phyloP scores from a whole-genome alignment of 23 tunicate genomes.

The Ciona savignyi region DNA sequence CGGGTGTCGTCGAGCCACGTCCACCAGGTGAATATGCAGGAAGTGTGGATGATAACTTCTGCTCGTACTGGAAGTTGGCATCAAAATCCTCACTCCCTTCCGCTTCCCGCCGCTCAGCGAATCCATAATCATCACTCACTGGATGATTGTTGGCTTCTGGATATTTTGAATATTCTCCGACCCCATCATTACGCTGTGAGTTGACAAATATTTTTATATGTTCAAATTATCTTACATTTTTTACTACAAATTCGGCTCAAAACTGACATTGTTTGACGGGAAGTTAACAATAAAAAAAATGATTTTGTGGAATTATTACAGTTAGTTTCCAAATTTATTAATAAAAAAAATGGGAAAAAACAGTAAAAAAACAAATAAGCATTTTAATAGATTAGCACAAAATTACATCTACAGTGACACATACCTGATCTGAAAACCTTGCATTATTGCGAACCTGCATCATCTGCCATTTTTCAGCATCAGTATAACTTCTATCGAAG shows the following conservation, averaged over 20 bases:
- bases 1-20: slow-evolving; percentile 27
- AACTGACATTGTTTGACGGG: too few species aligned
- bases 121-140: slow-evolving; percentile 30
- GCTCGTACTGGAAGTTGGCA: slow-evolving; percentile 4
- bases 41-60: slow-evolving; percentile 8
- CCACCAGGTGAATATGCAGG: slow-evolving; percentile 14
- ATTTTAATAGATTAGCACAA: too few species aligned
- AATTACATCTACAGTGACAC: too few species aligned
- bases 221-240: too few species aligned
- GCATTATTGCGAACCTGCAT: slow-evolving; percentile 14
- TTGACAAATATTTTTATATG: neutral
- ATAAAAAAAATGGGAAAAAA: too few species aligned
- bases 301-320: too few species aligned
- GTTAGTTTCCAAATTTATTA: too few species aligned
- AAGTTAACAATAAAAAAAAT: too few species aligned
- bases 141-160: slow-evolving; percentile 7
- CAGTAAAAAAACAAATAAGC: too few species aligned
- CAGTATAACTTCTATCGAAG: slow-evolving; percentile 25
- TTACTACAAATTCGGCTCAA: too few species aligned
- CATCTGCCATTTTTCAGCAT: slow-evolving; percentile 72
- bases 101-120: slow-evolving; percentile 72
- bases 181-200: slow-evolving; percentile 43
- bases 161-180: slow-evolving; percentile 15
- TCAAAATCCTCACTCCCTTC: slow-evolving; percentile 88
- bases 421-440: neutral